Base-by-base conservation (phyloP, 2,113 vertebrate species). In the Lagopus leucura region DNA sequence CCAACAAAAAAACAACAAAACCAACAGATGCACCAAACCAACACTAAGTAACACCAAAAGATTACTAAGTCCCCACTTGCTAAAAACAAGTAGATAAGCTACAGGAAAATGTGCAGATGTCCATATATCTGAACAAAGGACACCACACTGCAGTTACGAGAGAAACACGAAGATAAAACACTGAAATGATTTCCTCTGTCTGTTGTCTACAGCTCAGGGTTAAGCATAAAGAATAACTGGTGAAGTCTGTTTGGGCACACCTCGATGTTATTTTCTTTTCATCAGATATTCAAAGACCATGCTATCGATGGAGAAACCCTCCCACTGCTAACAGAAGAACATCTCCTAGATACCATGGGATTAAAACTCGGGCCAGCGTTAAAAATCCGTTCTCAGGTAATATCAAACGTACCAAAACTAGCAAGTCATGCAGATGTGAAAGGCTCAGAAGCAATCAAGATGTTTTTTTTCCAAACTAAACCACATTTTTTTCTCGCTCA, bases 301-400 rank as follows among this genome's bases (percentile, higher is more conserved):
- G 98, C 98, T 94, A 99, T 99, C 82, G 99, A 99, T 69, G 99
- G 99, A 78, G 98, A 99, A 98, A 99, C 99, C 1, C 97, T 99
- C 79, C 99, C 98, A 3, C 97, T 99, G 27, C 98, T 99, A 70
- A 99, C 99, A 84, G 99, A 99, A 90, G 98, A 99, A 55, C 99
- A 99, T 94, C 98, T 99, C 60, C 97, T 99, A 90, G 98, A 99
- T 86, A 99, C 98, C 30, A 97, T 99, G 97, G 99, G 99, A 43
- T 97, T 99, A 78, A 99, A 99, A 88, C 98, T 99, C 0, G 99
- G 99, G 47, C 99, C 99, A 7, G 99, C 99, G 17, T 93, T 99
- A 28, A 99, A 99, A 97, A 99, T 99, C 80, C 99, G 98, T n/a
- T 98, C 98, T 47, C 99, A 99, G 99, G 99, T 99, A 98, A 3